Conservation (phyloP, 2,888 invertebrate genomes). For the Xestia ashworthii region DNA sequence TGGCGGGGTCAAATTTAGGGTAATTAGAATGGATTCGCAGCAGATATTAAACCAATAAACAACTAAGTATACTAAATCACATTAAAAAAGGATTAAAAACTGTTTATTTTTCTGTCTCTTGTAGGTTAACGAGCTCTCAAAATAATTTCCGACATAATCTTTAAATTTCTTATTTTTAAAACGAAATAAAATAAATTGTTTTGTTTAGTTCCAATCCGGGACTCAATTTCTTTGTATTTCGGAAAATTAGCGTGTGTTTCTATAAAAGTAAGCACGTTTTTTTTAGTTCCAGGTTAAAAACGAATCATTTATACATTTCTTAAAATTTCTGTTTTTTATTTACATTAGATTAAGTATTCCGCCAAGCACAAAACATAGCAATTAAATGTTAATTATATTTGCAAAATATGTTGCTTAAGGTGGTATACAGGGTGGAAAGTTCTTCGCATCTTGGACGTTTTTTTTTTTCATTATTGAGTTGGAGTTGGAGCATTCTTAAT, state of each 20-base stretch:
- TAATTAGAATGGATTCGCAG: not conserved
- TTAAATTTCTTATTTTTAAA: not conserved
- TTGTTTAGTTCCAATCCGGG: not conserved
- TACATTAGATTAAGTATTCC: not conserved
- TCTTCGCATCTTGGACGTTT: not conserved
- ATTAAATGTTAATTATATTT: constrained; percentile 17
- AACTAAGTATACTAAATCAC: not conserved
- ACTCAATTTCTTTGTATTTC: not conserved
- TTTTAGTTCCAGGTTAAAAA: not conserved
- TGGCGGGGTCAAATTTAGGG: not conserved
- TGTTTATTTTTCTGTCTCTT: not conserved
- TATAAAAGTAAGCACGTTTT: constrained; percentile 1
- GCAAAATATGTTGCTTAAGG: constrained; percentile 39
- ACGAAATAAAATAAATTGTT: not conserved
- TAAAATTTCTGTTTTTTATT: not conserved
- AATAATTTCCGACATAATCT: not conserved
- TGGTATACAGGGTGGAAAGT: constrained; percentile 3
- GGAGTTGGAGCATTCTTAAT: not conserved
- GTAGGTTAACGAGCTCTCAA: constrained; percentile 2
- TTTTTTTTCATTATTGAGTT: not conserved
- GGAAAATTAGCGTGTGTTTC: not conserved
- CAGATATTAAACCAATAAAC: not conserved
- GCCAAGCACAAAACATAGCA: constrained; percentile 47
- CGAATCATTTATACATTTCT: not conserved
- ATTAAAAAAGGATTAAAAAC: constrained; percentile 1